phyloP scores from a whole-genome alignment of 2,888 invertebrate species.

The Carterocephalus palaemon region DNA sequence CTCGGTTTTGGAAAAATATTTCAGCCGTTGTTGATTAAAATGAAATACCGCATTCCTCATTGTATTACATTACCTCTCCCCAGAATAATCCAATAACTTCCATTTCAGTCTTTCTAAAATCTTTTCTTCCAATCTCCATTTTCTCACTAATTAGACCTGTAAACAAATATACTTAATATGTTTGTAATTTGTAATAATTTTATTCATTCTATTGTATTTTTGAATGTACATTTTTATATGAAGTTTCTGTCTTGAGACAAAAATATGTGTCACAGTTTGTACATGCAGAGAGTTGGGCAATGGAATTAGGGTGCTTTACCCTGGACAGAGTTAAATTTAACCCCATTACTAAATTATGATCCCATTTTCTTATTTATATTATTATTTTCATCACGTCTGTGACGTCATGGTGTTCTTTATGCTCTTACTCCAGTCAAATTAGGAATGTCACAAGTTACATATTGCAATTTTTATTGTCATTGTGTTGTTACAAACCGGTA shows the following conservation, averaged over 20 bases:
- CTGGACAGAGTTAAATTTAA: too few relatives aligned
- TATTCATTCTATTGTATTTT: too few relatives aligned
- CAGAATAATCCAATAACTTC: constrained; percentile 39
- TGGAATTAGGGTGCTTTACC: too few relatives aligned
- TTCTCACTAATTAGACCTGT: constrained; percentile 43
- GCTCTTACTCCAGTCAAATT: constrained; percentile 5
- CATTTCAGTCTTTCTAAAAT: constrained; percentile 48
- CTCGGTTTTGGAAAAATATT: constrained; percentile 37
- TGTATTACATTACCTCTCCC: constrained; percentile 35
- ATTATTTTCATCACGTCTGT: too few relatives aligned
- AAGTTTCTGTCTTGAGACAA: too few relatives aligned
- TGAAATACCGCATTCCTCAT: constrained; percentile 42
- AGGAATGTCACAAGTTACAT: constrained; percentile 46
- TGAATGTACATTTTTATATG: too few relatives aligned
- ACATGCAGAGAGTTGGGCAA: too few relatives aligned
- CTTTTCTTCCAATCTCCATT: constrained; percentile 62
- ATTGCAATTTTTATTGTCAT: constrained; percentile 51
- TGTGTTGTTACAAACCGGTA: constrained; percentile 71
- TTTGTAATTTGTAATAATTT: too few relatives aligned
- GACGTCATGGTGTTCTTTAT: not conserved
- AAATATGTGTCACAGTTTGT: too few relatives aligned
- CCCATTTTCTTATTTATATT: too few relatives aligned
- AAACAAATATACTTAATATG: constrained; percentile 24
- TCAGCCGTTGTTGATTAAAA: constrained; percentile 40
- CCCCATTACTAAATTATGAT: too few relatives aligned